Conservation (phyloP, 2,797 vertebrate species). For the Tangara arthus region DNA sequence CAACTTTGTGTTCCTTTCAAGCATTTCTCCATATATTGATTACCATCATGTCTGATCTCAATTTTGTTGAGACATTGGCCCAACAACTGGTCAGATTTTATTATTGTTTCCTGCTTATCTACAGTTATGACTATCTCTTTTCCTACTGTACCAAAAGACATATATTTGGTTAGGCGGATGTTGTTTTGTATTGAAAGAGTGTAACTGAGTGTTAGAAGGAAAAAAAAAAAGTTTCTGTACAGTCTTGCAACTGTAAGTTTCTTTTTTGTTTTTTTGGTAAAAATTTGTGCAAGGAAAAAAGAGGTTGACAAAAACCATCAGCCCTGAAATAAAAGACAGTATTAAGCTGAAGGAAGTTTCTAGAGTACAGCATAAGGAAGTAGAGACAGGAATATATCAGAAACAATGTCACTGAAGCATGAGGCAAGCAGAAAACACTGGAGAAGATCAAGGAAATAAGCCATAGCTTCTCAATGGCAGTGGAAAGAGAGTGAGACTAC, state of each 20-base stretch:
- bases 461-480: background rate
- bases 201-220: background rate
- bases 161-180: background rate
- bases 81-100: background rate
- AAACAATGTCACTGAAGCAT: background rate
- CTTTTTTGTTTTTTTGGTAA: background rate
- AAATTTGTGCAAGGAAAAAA: background rate
- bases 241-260: background rate
- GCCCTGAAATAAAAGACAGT: background rate
- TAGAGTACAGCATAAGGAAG: background rate
- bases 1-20: background rate
- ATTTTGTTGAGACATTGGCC: background rate
- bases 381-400: background rate
- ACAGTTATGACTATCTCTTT: background rate
- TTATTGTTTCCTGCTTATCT: background rate
- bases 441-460: background rate
- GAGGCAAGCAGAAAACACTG: background rate
- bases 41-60: background rate
- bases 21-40: background rate
- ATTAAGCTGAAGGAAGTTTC: background rate
- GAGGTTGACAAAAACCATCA: background rate
- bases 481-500: background rate
- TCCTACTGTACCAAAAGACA: background rate
- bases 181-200: background rate
- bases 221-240: background rate